Evolutionary conservation across 2,888 invertebrate species (phyloP).

Genomic region (Elaeidobius kamerunicus): DNA sequence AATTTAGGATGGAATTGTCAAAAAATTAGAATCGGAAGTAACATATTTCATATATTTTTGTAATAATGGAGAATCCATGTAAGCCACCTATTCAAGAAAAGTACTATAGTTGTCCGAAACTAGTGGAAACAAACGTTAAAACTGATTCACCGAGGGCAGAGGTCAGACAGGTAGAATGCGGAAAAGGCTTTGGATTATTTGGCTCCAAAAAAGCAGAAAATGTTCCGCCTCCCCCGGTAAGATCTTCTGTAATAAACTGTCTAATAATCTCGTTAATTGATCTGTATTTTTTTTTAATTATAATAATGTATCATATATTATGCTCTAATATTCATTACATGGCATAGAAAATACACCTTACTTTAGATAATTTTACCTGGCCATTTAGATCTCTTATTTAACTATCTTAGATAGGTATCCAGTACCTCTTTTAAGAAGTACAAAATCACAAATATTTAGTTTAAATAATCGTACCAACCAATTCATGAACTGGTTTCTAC

Average conservation of each 20-base stretch:
- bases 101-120: slow-evolving; percentile 34
- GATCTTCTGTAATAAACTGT: too few species aligned
- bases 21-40: slow-evolving; percentile 24
- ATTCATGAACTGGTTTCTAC: too few species aligned
- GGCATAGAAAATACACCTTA: too few species aligned
- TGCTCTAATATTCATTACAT: too few species aligned
- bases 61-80: slow-evolving; percentile 37
- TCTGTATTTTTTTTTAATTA: neutral
- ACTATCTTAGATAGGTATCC: too few species aligned
- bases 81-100: slow-evolving; percentile 37
- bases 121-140: slow-evolving; percentile 33
- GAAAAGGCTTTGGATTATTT: slow-evolving; percentile 32
- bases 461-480: too few species aligned
- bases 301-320: too few species aligned
- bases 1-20: slow-evolving; percentile 36
- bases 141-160: slow-evolving; percentile 37
- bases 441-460: too few species aligned
- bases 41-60: slow-evolving; percentile 14
- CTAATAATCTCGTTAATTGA: too few species aligned
- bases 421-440: too few species aligned
- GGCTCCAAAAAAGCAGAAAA: slow-evolving; percentile 28
- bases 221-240: slow-evolving; percentile 26
- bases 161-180: slow-evolving; percentile 41
- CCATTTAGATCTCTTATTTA: neutral
- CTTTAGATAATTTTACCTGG: too few species aligned